These are phyloP conservation scores for Parnassius orleans DNA, from an alignment of 2,888 invertebrate genomes.

Conservation along the genomic window DNA sequence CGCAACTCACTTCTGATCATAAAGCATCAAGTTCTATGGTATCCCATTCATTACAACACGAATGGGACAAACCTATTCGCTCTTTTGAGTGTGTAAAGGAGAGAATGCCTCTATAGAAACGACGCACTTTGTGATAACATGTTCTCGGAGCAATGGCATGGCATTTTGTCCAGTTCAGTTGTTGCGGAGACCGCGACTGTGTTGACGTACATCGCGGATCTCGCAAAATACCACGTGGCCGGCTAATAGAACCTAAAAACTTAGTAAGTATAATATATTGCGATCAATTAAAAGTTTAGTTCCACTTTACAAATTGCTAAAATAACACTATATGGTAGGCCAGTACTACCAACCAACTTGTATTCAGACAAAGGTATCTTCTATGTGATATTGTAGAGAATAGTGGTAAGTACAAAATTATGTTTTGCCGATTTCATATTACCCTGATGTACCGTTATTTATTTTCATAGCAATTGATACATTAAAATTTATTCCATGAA, in stretches of 20 bases:
- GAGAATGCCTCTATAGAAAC: constrained; percentile 27
- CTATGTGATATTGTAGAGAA: not conserved
- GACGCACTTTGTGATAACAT: constrained; percentile 36
- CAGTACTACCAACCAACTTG: not conserved
- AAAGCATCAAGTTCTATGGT: constrained; percentile 29
- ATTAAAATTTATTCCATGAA: no score
- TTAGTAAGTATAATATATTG: constrained; percentile 51
- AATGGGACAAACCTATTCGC: constrained; percentile 11
- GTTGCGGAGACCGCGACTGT: constrained; percentile 65
- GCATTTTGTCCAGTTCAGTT: constrained; percentile 39
- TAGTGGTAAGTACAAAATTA: no score
- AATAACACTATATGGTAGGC: no score
- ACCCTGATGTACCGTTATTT: no score
- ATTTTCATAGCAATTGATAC: no score
- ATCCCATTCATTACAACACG: constrained; percentile 12
- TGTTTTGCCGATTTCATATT: no score
- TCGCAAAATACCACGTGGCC: constrained; percentile 64
- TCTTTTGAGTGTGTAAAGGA: constrained; percentile 27
- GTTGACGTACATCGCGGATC: constrained; percentile 47
- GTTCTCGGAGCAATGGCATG: constrained; percentile 30
- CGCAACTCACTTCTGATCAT: constrained; percentile 34
- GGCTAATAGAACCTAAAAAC: constrained; percentile 53
- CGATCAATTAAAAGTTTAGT: constrained; percentile 12
- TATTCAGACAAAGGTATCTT: not conserved
- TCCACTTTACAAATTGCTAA: not conserved